Percentiles rank a stretch among this genome's conserved stretches.
Evolutionary conservation across 2,113 vertebrate species (phyloP).

Genomic region (Echinops telfairi): DNA sequence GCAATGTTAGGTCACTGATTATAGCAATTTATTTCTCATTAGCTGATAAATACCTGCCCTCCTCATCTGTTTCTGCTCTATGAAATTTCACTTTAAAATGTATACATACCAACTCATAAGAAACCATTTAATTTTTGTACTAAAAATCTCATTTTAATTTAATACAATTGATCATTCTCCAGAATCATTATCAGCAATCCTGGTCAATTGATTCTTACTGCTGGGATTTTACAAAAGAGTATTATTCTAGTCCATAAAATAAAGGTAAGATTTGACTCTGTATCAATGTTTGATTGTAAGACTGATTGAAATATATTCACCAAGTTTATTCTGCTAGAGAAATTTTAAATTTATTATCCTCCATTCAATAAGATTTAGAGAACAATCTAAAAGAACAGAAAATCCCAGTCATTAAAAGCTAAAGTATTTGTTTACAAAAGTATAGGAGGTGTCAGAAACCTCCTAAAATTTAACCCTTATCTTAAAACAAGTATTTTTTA

Average conservation of each 20-base stretch:
- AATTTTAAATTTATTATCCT: background rate
- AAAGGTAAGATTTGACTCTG: background rate
- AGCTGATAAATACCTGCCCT: slow-evolving; percentile 82
- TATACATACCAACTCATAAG: slow-evolving; percentile 71
- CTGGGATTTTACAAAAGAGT: slow-evolving; percentile 18
- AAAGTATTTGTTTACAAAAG: background rate
- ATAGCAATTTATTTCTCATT: slow-evolving; percentile 84
- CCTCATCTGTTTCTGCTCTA: slow-evolving; percentile 79
- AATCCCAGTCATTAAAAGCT: background rate
- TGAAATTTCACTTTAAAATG: slow-evolving; percentile 75
- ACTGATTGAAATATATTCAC: slow-evolving; percentile 51
- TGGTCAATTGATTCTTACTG: background rate
- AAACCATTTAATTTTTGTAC: slow-evolving; percentile 75
- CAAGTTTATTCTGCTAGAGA: background rate
- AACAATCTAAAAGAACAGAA: background rate
- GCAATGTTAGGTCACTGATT: slow-evolving; percentile 78
- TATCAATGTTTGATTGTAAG: background rate
- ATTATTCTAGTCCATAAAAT: background rate
- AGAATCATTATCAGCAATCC: slow-evolving; percentile 35
- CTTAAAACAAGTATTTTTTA: background rate
- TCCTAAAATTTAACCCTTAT: background rate
- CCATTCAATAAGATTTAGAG: background rate
- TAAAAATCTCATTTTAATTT: slow-evolving; percentile 66
- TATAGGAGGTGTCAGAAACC: background rate
- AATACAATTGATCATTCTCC: slow-evolving; percentile 53